phyloP scores from a whole-genome alignment of 2,888 invertebrate species.

The Philaethria dido region DNA sequence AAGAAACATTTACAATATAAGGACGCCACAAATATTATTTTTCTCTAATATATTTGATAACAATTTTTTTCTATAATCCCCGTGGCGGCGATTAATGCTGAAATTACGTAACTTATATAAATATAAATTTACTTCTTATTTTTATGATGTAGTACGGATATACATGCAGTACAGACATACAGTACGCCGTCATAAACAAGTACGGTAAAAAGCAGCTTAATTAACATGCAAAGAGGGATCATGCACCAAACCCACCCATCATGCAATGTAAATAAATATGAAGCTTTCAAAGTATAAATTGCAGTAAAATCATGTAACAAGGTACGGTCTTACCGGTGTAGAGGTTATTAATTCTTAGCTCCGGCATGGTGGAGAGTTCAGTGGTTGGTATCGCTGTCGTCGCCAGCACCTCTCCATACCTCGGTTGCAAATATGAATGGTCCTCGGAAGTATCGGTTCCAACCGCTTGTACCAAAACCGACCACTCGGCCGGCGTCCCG shows the following conservation, averaged over 20 bases:
- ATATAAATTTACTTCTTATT: too few species aligned
- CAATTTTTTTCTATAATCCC: too few species aligned
- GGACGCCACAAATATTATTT: too few species aligned
- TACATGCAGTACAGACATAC: too few species aligned
- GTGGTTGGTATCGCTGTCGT: slow-evolving; percentile 47
- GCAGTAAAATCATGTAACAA: slow-evolving; percentile 10
- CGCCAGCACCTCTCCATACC: slow-evolving; percentile 42
- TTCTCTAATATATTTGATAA: too few species aligned
- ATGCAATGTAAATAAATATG: not conserved
- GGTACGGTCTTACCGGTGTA: slow-evolving; percentile 67
- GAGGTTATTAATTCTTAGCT: slow-evolving; percentile 51
- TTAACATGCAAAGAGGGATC: slow-evolving; percentile 1
- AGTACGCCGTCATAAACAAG: not conserved
- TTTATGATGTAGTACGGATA: too few species aligned
- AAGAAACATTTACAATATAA: too few species aligned
- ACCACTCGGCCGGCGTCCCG: slow-evolving; percentile 90
- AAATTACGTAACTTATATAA: too few species aligned
- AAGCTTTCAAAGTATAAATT: not conserved
- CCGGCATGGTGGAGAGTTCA: slow-evolving; percentile 46
- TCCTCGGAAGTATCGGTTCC: slow-evolving; percentile 84
- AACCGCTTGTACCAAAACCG: slow-evolving; percentile 88
- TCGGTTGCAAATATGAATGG: slow-evolving; percentile 54
- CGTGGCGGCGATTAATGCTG: too few species aligned
- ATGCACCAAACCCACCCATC: slow-evolving; percentile 14
- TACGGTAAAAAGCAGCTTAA: not conserved